These are phyloP conservation scores for Pipistrellus nathusii DNA, from an alignment of 2,797 vertebrate genomes.

Conservation along the genomic window DNA sequence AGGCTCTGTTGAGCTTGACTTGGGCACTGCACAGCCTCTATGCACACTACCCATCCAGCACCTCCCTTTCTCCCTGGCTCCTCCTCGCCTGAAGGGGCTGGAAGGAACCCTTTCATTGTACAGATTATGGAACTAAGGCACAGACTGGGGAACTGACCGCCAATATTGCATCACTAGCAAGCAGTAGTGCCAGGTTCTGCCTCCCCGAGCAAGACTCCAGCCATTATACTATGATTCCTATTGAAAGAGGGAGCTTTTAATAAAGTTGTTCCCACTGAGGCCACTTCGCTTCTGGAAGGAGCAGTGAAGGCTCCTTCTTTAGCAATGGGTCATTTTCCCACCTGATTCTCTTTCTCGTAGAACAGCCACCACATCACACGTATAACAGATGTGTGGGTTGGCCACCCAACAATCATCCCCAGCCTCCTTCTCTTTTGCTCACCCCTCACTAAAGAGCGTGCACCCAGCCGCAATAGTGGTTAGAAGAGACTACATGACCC, in stretches of 20 bases:
- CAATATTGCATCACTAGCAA: neutral
- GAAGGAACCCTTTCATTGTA: neutral
- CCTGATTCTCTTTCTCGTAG: neutral
- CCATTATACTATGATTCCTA: neutral
- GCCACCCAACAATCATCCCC: neutral
- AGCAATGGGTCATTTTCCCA: neutral
- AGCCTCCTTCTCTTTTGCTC: neutral
- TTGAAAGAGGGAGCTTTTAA: neutral
- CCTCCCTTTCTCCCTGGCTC: neutral
- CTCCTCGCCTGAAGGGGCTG: neutral
- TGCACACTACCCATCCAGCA: neutral
- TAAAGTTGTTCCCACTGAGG: neutral
- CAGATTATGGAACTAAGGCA: slow-evolving; percentile 25
- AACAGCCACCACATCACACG: neutral
- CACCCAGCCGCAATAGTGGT: neutral
- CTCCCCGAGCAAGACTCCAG: neutral
- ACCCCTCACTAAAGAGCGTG: neutral
- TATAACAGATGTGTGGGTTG: neutral
- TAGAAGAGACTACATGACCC: neutral
- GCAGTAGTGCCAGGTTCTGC: neutral
- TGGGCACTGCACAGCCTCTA: neutral
- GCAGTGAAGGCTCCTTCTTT: neutral
- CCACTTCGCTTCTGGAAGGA: neutral
- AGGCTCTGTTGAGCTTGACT: slow-evolving; percentile 48
- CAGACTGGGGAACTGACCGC: neutral